Evolutionary conservation across 2,888 invertebrate genomes (phyloP).

Genomic region (Eristalis tenax): DNA sequence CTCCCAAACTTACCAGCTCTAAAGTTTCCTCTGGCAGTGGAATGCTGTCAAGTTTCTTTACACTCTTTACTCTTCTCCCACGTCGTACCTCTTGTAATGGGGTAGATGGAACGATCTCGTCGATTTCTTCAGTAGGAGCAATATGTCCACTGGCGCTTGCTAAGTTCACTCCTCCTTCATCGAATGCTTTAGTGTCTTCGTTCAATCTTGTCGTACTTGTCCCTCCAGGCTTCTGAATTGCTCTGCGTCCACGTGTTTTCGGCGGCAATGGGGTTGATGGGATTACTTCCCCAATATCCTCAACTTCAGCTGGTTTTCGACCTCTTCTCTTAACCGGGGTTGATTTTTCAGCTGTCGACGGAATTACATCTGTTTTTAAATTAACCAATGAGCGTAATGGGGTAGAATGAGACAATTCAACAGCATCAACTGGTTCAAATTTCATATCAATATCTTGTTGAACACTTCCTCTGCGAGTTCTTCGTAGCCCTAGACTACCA

Average conservation of each 20-base stretch:
- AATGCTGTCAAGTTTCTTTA: background rate
- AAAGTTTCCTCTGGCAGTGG: too few species aligned
- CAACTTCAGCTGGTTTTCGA: background rate
- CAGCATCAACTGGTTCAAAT: background rate
- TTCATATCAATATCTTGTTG: conserved; percentile 12
- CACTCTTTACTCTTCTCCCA: background rate
- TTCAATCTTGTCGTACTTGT: too few species aligned
- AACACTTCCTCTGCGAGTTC: conserved; percentile 30
- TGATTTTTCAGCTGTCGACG: too few species aligned
- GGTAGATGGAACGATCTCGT: background rate
- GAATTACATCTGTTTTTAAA: background rate
- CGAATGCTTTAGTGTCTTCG: background rate
- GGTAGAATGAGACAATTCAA: background rate
- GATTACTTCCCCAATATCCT: background rate
- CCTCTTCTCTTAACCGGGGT: too few species aligned
- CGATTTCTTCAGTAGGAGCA: background rate
- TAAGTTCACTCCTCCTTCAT: background rate
- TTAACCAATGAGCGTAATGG: background rate
- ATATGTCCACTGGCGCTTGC: background rate
- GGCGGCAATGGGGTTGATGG: background rate
- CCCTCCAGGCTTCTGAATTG: background rate
- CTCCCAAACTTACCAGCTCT: background rate
- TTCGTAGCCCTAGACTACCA: background rate
- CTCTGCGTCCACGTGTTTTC: conserved; percentile 13
- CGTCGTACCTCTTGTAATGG: background rate